Conservation (phyloP, 37 sponge, comb jelly and placozoan species). For the Lycopodina hypogea region DNA sequence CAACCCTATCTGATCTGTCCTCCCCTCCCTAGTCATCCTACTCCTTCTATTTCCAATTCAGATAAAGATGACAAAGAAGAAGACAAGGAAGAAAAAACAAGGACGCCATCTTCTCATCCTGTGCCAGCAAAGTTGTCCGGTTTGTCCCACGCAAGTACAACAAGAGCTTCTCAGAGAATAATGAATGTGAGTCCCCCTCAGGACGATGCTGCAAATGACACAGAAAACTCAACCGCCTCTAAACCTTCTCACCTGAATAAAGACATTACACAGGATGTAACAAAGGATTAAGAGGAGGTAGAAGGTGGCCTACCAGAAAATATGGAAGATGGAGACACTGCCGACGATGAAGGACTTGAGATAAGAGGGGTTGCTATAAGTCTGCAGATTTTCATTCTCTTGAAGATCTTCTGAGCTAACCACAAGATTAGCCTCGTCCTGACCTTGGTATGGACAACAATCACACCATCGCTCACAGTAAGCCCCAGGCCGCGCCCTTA, state of each 20-base stretch:
- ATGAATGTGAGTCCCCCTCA: neutral
- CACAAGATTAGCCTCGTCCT: neutral
- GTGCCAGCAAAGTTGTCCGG: neutral
- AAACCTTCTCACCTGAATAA: neutral
- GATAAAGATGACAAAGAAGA: neutral
- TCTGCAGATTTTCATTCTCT: neutral
- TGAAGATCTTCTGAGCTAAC: neutral
- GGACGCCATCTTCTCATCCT: neutral
- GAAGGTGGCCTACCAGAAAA: neutral
- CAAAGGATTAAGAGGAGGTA: neutral
- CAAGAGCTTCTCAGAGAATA: neutral
- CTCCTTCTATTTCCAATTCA: too few species aligned
- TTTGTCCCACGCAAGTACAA: neutral
- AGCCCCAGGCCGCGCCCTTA: constrained; percentile 12
- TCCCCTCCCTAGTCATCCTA: neutral
- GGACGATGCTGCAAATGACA: neutral
- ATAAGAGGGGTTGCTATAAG: neutral
- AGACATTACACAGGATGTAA: neutral
- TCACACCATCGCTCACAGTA: constrained; percentile 62
- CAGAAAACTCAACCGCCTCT: neutral
- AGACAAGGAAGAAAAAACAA: neutral
- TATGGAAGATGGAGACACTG: neutral
- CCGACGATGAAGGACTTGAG: neutral
- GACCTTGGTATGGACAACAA: constrained; percentile 17
- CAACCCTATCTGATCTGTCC: neutral